phyloP scores from a whole-genome alignment of 2,888 invertebrate genomes.

The Gymnocheta viridis region DNA sequence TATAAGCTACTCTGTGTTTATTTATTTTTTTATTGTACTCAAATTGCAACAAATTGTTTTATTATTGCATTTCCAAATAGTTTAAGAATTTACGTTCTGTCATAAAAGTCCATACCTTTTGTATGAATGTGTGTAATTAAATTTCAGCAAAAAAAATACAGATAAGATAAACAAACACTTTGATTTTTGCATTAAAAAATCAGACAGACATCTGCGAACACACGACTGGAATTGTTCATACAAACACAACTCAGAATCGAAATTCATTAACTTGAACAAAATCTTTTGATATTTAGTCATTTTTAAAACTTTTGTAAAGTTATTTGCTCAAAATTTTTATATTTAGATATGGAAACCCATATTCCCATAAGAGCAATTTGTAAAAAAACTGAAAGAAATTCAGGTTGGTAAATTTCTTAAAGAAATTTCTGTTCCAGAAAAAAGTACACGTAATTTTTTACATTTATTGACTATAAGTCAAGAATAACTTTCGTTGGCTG shows the following conservation, averaged over 20 bases:
- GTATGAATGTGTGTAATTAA: slow-evolving; percentile 13
- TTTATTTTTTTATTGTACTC: not conserved
- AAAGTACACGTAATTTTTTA: too few species aligned
- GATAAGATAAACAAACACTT: slow-evolving; percentile 38
- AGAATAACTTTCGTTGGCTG: too few species aligned
- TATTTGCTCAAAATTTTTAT: not conserved
- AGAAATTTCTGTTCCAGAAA: too few species aligned
- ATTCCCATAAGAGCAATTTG: too few species aligned
- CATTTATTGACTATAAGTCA: too few species aligned
- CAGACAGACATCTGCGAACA: slow-evolving; percentile 1
- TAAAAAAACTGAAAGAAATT: too few species aligned
- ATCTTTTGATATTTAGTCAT: not conserved
- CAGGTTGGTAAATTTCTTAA: too few species aligned
- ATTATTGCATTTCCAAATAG: slow-evolving; percentile 3
- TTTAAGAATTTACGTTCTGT: slow-evolving; percentile 2
- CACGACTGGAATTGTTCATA: not conserved
- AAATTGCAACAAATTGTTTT: slow-evolving; percentile 32
- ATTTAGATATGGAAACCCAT: too few species aligned
- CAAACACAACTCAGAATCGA: not conserved
- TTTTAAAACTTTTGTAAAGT: not conserved
- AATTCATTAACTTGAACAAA: not conserved
- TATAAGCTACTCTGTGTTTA: not conserved
- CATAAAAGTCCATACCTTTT: not conserved
- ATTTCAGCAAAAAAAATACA: not conserved
- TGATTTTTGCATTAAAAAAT: not conserved